phyloP scores from a whole-genome alignment of 2,797 vertebrate species.

The Ceryle rudis region DNA sequence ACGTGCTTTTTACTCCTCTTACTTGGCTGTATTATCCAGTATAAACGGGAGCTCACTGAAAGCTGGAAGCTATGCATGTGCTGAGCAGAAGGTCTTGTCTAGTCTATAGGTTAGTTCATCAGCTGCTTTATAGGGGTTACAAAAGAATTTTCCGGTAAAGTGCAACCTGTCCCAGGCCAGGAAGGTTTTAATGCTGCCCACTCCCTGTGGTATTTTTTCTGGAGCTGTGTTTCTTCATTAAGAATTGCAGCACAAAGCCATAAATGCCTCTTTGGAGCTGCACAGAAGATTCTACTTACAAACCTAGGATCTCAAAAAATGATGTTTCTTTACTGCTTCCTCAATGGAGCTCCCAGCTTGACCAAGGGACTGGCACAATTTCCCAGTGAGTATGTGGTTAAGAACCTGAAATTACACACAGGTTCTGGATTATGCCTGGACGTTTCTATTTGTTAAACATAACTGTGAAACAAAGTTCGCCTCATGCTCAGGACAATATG shows the following conservation, averaged over 20 bases:
- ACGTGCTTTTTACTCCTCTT: conserved; percentile 50
- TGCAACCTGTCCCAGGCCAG: background rate
- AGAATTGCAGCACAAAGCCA: background rate
- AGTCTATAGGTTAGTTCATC: background rate
- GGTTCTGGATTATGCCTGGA: background rate
- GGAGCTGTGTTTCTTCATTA: background rate
- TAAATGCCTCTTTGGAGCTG: background rate
- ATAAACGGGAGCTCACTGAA: background rate
- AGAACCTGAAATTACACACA: background rate
- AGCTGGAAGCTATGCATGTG: background rate
- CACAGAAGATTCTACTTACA: background rate
- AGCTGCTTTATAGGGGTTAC: background rate
- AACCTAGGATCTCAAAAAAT: background rate
- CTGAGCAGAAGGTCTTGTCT: background rate
- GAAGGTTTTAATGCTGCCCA: background rate
- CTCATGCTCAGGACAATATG: background rate
- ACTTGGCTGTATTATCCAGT: conserved; percentile 17
- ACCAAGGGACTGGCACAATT: background rate
- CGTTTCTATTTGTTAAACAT: background rate
- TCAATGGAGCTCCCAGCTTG: background rate
- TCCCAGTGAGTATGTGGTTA: background rate
- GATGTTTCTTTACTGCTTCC: background rate
- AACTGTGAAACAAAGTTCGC: background rate
- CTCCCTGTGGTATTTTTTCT: background rate
- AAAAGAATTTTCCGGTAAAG: background rate